Percentiles rank a stretch among this genome's conserved stretches.
Conservation (phyloP, 1,140 invertebrate genomes). For the Brachionus plicatilis region DNA sequence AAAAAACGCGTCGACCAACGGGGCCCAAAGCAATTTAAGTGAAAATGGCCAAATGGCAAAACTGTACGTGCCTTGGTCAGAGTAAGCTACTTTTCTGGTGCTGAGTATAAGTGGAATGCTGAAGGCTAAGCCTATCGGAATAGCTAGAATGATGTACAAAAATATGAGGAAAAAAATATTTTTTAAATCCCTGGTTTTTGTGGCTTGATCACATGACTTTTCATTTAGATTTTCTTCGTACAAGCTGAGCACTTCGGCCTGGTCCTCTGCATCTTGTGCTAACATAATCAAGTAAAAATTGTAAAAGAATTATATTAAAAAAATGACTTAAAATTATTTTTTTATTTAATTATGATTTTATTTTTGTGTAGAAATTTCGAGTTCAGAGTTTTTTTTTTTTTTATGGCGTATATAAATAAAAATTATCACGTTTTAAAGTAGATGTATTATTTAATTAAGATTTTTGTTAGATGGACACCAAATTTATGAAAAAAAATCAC, state of each 20-base stretch:
- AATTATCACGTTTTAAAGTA: too few relatives aligned
- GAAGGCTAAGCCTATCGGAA: constrained; percentile 83
- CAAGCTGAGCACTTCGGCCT: background rate
- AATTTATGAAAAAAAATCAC: too few relatives aligned
- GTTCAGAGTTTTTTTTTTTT: too few relatives aligned
- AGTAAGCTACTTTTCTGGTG: background rate
- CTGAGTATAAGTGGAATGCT: constrained; percentile 85
- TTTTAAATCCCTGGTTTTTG: background rate
- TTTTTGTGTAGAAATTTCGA: too few relatives aligned
- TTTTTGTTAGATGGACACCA: too few relatives aligned
- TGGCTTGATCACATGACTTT: background rate
- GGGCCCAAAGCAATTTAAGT: constrained; percentile 96
- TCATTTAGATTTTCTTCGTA: background rate
- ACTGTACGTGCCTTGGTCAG: constrained; percentile 83
- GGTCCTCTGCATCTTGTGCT: background rate
- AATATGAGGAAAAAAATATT: background rate
- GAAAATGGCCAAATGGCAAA: constrained; percentile 93
- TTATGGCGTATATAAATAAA: too few relatives aligned
- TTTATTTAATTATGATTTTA: too few relatives aligned
- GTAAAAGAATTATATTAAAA: too few relatives aligned
- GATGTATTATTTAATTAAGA: too few relatives aligned
- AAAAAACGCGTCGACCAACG: constrained; percentile 88
- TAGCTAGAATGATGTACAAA: constrained; percentile 80
- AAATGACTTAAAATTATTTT: too few relatives aligned
- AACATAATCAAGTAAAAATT: too few relatives aligned